Conservation (phyloP, 2,797 vertebrate genomes). For the Anabacerthia variegaticeps region DNA sequence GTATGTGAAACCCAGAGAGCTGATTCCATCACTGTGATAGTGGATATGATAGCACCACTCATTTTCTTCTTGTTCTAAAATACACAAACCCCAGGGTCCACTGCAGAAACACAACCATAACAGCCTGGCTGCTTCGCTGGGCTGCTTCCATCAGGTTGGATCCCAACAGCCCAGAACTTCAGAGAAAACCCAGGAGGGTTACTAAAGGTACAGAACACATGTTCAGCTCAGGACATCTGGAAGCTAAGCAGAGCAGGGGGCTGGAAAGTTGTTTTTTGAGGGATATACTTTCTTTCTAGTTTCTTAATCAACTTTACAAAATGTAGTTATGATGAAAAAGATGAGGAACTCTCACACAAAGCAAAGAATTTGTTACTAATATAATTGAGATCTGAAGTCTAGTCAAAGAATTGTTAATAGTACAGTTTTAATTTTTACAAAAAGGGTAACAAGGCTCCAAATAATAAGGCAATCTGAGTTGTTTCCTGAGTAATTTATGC, state of each 20-base stretch:
- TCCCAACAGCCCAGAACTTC: background rate
- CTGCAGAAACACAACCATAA: background rate
- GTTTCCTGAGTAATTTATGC: background rate
- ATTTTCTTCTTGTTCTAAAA: background rate
- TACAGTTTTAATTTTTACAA: background rate
- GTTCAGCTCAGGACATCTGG: background rate
- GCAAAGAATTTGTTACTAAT: background rate
- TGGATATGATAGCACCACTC: background rate
- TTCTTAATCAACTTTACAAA: background rate
- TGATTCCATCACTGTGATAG: background rate
- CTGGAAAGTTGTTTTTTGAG: background rate
- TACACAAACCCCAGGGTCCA: background rate
- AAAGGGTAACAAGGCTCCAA: background rate
- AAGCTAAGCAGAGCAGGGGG: background rate
- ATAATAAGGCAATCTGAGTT: background rate
- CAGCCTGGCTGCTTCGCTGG: rapidly evolving
- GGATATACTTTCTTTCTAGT: background rate
- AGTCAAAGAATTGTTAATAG: background rate
- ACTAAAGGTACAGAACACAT: background rate
- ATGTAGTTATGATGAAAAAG: background rate
- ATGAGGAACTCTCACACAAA: background rate
- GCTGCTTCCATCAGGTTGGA: background rate
- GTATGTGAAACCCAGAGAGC: background rate
- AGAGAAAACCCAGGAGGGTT: background rate
- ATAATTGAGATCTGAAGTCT: background rate